Conservation (phyloP, 2,113 vertebrate genomes). For the Neogale vison region DNA sequence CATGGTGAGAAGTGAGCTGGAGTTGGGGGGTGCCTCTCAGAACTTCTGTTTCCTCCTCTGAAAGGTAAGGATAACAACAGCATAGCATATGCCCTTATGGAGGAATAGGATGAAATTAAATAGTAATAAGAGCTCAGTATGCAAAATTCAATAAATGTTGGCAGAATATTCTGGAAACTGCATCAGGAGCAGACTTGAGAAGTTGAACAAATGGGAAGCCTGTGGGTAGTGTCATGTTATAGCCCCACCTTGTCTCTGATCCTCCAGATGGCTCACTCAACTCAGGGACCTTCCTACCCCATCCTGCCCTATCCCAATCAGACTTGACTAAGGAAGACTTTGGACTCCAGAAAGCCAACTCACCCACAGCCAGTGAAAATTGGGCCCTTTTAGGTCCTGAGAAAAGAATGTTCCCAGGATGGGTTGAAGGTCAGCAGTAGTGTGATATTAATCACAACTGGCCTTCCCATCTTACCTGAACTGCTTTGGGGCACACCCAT, state of each 20-base stretch:
- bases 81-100: neutral
- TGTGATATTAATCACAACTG: neutral
- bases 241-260: neutral
- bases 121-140: neutral
- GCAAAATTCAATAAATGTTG: neutral
- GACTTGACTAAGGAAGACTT: neutral
- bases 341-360: neutral
- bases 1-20: neutral
- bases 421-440: neutral
- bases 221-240: accelerated
- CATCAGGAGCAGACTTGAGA: neutral
- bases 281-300: neutral
- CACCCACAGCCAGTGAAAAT: neutral
- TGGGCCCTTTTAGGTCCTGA: neutral
- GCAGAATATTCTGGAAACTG: neutral
- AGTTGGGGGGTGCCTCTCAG: neutral
- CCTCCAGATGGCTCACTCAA: neutral
- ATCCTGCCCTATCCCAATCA: neutral
- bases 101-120: neutral
- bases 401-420: neutral
- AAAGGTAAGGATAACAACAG: neutral
- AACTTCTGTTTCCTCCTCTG: neutral
- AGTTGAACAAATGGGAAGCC: accelerated
- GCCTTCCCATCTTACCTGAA: neutral
- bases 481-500: neutral